These are phyloP conservation scores for Pasiphila rectangulata DNA, from an alignment of 2,888 invertebrate species.

Conservation along the genomic window DNA sequence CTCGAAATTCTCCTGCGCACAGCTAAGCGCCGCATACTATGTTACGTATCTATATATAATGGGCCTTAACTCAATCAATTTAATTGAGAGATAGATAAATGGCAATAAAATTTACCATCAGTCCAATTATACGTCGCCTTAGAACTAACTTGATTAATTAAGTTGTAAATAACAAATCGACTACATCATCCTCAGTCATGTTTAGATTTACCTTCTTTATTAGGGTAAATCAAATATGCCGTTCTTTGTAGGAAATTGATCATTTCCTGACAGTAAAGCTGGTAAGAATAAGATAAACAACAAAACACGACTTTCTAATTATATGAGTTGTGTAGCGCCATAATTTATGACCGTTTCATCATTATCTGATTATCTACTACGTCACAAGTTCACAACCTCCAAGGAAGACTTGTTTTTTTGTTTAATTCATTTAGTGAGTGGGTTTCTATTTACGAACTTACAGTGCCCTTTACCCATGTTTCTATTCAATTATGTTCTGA, in stretches of 20 bases:
- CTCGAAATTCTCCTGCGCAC: not conserved
- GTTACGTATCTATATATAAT: conserved; percentile 7
- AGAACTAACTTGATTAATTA: conserved; percentile 41
- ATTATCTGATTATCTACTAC: too few species aligned
- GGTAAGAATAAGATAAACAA: conserved; percentile 5
- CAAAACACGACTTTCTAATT: conserved; percentile 9
- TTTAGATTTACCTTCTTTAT: conserved; percentile 28
- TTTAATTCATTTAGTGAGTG: too few species aligned
- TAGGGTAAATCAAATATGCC: conserved; percentile 23
- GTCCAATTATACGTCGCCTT: conserved; percentile 41
- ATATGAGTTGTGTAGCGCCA: not conserved
- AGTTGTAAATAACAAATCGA: conserved; percentile 42
- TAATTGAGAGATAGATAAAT: conserved; percentile 49
- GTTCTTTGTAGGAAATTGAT: conserved; percentile 19
- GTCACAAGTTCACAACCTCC: too few species aligned
- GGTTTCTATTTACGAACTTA: too few species aligned
- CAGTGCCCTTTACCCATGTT: too few species aligned
- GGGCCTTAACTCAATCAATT: conserved; percentile 37
- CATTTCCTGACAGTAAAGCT: conserved; percentile 16
- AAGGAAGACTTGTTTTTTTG: too few species aligned
- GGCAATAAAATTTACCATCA: conserved; percentile 44
- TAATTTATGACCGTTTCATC: too few species aligned
- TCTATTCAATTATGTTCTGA: too few species aligned
- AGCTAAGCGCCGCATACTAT: conserved; percentile 4
- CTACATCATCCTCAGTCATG: conserved; percentile 28